Evolutionary conservation across 2,113 vertebrate genomes (phyloP).

Genomic region (Nansenia antarctica): DNA sequence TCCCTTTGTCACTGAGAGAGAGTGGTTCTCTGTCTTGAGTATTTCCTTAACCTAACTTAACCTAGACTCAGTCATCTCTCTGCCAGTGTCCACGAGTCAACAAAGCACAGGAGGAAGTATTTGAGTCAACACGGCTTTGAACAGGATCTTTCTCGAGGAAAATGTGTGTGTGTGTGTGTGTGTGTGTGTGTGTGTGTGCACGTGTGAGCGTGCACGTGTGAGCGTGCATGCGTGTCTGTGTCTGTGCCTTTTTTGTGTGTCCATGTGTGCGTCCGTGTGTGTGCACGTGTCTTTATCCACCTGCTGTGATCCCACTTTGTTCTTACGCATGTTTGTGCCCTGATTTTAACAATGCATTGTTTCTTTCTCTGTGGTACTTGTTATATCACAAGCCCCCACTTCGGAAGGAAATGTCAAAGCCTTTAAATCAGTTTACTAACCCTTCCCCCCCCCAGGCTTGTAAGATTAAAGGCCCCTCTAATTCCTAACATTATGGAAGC

Average conservation of each 20-base stretch:
- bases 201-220: not conserved
- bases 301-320: not conserved
- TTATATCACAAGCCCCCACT: not conserved
- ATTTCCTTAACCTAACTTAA: not conserved
- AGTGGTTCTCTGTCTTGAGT: not conserved
- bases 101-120: slow-evolving; percentile 6
- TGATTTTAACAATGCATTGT: not conserved
- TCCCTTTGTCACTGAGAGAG: too few species aligned
- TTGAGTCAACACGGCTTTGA: slow-evolving; percentile 22
- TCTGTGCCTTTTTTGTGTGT: too few species aligned
- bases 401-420: slow-evolving; percentile 4
- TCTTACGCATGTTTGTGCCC: not conserved
- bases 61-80: not conserved
- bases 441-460: not conserved
- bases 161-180: slow-evolving; percentile 3
- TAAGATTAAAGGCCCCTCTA: slow-evolving; percentile 2
- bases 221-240: not conserved
- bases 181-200: not conserved
- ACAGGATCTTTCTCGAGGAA: slow-evolving; percentile 26
- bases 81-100: slow-evolving; percentile 2
- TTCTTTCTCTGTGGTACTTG: not conserved
- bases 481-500: slow-evolving; percentile 1
- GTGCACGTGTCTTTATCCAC: not conserved
- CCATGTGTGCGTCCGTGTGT: slow-evolving; percentile 6
- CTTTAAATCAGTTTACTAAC: not conserved